Evolutionary conservation across 2,888 invertebrate species (phyloP).

Genomic region (Reticulitermes lucifugus): DNA sequence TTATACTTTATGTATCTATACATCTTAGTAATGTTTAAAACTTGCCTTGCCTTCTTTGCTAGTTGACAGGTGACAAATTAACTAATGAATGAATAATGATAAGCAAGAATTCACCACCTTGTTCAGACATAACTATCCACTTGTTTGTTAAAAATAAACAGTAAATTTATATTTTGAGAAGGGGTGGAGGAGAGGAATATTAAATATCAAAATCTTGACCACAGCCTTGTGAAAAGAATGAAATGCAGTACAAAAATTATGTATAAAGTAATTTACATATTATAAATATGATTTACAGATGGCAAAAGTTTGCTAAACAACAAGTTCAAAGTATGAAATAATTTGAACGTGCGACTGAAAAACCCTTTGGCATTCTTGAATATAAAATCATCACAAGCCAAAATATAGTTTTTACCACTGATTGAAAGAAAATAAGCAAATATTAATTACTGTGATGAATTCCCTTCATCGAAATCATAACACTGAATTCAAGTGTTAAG

Average conservation of each 20-base stretch:
- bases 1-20: slow-evolving; percentile 6
- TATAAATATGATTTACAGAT: slow-evolving; percentile 6
- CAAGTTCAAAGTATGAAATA: background rate
- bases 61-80: background rate
- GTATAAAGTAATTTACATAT: slow-evolving; percentile 4
- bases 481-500: slow-evolving; percentile 19
- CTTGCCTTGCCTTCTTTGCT: background rate
- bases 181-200: background rate
- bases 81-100: no score
- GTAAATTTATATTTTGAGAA: background rate
- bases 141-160: background rate
- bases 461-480: background rate
- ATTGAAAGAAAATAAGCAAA: background rate
- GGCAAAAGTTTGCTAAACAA: background rate
- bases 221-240: background rate
- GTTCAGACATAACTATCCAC: no score
- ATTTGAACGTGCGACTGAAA: background rate
- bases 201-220: background rate
- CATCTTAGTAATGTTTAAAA: background rate
- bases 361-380: background rate
- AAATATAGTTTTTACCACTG: background rate
- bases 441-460: background rate
- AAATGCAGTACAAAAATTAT: background rate
- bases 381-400: background rate
- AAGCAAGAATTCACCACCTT: no score